Base-by-base conservation (phyloP, 2,113 vertebrate species). In the Emydocephalus ijimae region DNA sequence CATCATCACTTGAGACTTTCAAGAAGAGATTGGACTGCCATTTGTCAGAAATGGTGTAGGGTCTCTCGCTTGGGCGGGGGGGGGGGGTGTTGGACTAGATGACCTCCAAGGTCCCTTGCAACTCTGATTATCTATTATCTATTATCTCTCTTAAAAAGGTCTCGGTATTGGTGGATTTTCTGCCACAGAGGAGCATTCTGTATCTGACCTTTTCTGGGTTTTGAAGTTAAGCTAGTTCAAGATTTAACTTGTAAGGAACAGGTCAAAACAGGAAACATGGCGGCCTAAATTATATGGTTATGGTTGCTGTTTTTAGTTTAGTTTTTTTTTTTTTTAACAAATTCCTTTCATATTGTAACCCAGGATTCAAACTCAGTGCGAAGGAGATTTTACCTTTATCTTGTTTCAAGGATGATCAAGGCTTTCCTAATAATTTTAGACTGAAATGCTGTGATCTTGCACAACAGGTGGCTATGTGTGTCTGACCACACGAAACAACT, bases 401-500 rank as follows among this genome's bases (percentile, higher is more conserved):
- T 21, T 20, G 34, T 81, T 23, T 81, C 18, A 43, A 21, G 34
- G 18, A 21, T 21, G 43, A 43, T 23, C 74, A 43, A 81, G 34
- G 34, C 34, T 81, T 81, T 21, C 74, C 18, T 81, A 21, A 39
- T 9, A 7, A 9, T 81, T 61, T 43, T 43, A 81, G 34, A 81
- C 1, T 52, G 12, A 64, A 48, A 64, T 45, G 3, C 10, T 45
- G 29, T 23, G 39, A 20, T 8, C 2, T 56, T 29, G 50, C 34
- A 54, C 3, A 1, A 15, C 94, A 99, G 99, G 98, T 5, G 99
- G 99, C 7, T 97, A 97, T 56, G 54, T 99, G 88, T 99, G 99
- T 96, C 97, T 99, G 98, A 99, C 98, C 0, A 99, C 98, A 0
- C 98, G 98, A 95, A 95, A 94, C 91, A 98, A 99, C 93, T 18